Evolutionary conservation across 92 coral and sea anemone genomes (phyloP), one percentile per base, ranked within the genome.

Genomic region (Scolanthus callimorphus): DNA sequence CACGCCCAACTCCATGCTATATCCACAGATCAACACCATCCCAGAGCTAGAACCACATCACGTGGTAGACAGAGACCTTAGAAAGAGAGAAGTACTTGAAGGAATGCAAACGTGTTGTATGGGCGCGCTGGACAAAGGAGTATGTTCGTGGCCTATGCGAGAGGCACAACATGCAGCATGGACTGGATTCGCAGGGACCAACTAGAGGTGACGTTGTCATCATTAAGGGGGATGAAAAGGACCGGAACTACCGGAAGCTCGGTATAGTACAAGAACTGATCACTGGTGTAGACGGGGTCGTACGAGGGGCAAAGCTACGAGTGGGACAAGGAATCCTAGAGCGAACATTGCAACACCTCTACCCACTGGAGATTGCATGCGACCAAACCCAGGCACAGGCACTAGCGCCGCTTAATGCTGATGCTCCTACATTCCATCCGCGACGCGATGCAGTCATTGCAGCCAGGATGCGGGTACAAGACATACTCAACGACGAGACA

Each of bases 401-500:
- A 34, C 63, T 27, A 29, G 12, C 17, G 12, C 15, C 19, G 25
- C 55, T 70, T 2, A 26, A 70, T 37, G 45, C 54, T 20, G 17
- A 49, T 0, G 69, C 69, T 4, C 64, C 29, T 0, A 9, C 11
- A 1, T 63, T 73, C 48, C 27, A 52, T 13, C 60, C 80, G 9
- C 46, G 20, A 29, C 80, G 66, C 29, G 80, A 54, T 25, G 79
- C 79, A 22, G 79, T 71, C 19, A 58, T 27, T 1, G 71, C 63
- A 1, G 71, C 71, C 4, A 37, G 30, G 29, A 15, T 51, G 49
- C 55, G 71, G 17, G 49, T 59, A 3, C 53, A 20, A 11, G 24
- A 59, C 3, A 37, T 17, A 22, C 13, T 27, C n/a, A 6, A 3
- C 29, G 59, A 49, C 19, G 49, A 49, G 20, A 39, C 59, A n/a